These are phyloP conservation scores for Glaucopsyche alexis DNA, from an alignment of 2,888 invertebrate species.

Conservation along the genomic window DNA sequence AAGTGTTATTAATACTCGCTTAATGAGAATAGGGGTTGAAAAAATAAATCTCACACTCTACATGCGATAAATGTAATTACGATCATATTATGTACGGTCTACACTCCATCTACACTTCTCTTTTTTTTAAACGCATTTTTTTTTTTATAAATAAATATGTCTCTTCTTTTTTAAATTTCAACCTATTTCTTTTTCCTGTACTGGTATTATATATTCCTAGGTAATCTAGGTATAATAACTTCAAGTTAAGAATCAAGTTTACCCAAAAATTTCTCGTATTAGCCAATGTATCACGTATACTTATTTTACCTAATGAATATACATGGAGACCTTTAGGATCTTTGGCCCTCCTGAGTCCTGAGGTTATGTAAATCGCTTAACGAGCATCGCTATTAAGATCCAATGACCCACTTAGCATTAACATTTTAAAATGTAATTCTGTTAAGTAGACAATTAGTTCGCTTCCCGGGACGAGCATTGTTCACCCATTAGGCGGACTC, in stretches of 20 bases:
- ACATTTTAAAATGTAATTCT: conserved; percentile 70
- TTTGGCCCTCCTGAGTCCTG: conserved; percentile 36
- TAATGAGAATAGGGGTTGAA: not conserved
- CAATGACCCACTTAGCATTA: conserved; percentile 68
- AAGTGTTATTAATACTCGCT: not conserved
- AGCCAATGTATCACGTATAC: not conserved
- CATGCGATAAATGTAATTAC: too few species aligned
- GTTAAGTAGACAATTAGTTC: conserved; percentile 69
- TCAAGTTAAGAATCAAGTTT: not conserved
- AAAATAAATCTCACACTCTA: not conserved
- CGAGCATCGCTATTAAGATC: conserved; percentile 58
- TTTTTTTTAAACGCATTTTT: too few species aligned
- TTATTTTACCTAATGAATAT: conserved; percentile 1
- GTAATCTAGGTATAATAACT: too few species aligned
- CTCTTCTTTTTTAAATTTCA: too few species aligned
- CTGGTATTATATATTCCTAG: too few species aligned
- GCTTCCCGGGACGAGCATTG: conserved; percentile 51
- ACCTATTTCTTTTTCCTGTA: too few species aligned
- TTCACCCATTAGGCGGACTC: conserved; percentile 10
- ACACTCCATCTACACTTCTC: too few species aligned
- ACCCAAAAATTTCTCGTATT: not conserved
- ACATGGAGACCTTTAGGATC: conserved; percentile 2
- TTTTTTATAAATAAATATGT: too few species aligned
- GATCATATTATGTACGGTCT: too few species aligned
- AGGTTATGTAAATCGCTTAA: conserved; percentile 72